Evolutionary conservation across 2,113 vertebrate species (phyloP), one percentile per base, ranked within the genome.

Genomic region (Petrocephalus zakoni): DNA sequence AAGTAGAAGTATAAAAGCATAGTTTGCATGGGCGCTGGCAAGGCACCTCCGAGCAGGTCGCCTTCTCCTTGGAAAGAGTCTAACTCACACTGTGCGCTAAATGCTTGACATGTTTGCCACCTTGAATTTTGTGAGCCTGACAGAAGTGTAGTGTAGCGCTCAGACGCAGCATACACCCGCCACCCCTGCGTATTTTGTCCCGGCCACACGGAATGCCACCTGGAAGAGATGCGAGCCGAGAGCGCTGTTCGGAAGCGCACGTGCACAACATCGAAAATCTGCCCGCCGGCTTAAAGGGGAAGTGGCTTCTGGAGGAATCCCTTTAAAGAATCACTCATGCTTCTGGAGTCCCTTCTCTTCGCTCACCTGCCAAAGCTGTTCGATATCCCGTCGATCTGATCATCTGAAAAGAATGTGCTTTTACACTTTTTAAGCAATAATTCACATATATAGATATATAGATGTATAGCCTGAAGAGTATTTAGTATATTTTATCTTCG

Each of bases 361-460:
- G 46, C 22, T 19, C 52, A 46, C 85, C 53, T 61, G 85, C n/a
- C 85, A 68, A 37, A 56, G 52, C 53, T 42, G 29, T 46, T 56
- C 17, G 85, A 86, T 86, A n/a, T n/a, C n/a, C 22, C 11, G 34
- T 56, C 52, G 8, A 29, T 56, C 25, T 29, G 51, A 55, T 49
- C 17, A n/a, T 53, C 58, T 7, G 8, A n/a, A 61, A 64, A 87
- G 21, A 46, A 19, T 46, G 5, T 53, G 22, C 61, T 46, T 34
- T 53, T 42, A 88, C n/a, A 58, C 75, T 17, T 78, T 83, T 88
- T 56, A 37, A 82, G 75, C 29, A 82, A 37, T 55, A 55, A 88
- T 42, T 55, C 6, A 21, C 29, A 2, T 56, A 22, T 47, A 42
- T 47, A 46, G 46, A 83, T 19, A 46, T 46, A 11, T 81, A 29